Conservation (phyloP, 2,797 vertebrate species). For the Gouania willdenowi region DNA sequence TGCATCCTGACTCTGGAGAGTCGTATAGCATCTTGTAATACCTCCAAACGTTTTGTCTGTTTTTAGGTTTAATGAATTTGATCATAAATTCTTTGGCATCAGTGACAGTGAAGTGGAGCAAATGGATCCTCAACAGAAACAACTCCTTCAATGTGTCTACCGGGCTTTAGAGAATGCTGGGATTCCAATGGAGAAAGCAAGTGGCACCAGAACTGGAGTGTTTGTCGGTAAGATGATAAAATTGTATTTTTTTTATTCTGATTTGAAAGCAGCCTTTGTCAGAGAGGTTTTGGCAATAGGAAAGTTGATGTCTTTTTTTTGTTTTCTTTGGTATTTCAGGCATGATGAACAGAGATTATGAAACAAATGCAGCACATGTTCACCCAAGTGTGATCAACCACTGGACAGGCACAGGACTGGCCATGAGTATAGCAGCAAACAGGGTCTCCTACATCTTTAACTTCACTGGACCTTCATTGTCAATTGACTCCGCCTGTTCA, state of each 20-base stretch:
- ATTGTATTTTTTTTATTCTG: no score
- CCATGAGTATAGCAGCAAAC: slow-evolving; percentile 85
- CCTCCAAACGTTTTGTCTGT: no score
- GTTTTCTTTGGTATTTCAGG: slow-evolving; percentile 53
- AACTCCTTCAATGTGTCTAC: slow-evolving; percentile 80
- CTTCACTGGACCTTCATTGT: slow-evolving; percentile 83
- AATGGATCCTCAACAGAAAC: slow-evolving; percentile 85
- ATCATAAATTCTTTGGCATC: slow-evolving; percentile 83
- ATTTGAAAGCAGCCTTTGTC: no score
- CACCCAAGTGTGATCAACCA: slow-evolving; percentile 71
- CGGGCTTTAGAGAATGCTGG: slow-evolving; percentile 81
- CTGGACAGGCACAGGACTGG: slow-evolving; percentile 75
- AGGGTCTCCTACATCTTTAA: slow-evolving; percentile 85
- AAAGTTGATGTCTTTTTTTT: rapidly evolving
- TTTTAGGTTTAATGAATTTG: slow-evolving; percentile 80
- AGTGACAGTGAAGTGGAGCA: slow-evolving; percentile 73
- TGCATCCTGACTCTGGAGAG: no score
- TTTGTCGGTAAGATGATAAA: slow-evolving; percentile 70
- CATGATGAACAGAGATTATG: slow-evolving; percentile 87
- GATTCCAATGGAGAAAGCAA: slow-evolving; percentile 77
- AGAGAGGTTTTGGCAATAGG: no score
- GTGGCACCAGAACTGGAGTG: slow-evolving; percentile 78
- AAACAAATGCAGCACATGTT: slow-evolving; percentile 51
- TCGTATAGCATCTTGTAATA: no score
- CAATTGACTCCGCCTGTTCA: slow-evolving; percentile 83